These are phyloP conservation scores for Pyrochroa serraticornis DNA, from an alignment of 2,888 invertebrate species.

Conservation along the genomic window DNA sequence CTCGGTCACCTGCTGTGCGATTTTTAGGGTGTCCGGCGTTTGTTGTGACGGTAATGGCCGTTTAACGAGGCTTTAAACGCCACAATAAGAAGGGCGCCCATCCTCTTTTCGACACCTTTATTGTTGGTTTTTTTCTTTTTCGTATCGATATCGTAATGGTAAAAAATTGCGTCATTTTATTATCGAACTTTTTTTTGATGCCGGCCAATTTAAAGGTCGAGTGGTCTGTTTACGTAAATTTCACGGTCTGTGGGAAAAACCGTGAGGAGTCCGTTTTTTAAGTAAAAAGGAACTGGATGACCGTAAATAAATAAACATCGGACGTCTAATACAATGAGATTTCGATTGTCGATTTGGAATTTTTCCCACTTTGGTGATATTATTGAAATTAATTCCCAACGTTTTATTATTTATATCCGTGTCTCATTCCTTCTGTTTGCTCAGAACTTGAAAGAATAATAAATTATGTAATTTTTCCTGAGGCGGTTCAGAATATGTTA, in stretches of 20 bases:
- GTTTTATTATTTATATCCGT: too few relatives aligned
- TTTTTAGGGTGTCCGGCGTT: constrained; percentile 17
- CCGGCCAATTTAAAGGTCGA: constrained; percentile 15
- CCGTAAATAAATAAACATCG: too few relatives aligned
- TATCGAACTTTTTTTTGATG: neutral
- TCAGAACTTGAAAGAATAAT: too few relatives aligned
- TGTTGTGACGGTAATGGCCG: constrained; percentile 16
- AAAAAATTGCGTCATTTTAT: neutral
- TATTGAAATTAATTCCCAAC: too few relatives aligned
- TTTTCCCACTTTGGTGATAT: too few relatives aligned
- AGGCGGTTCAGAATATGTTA: too few relatives aligned
- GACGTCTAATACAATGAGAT: too few relatives aligned
- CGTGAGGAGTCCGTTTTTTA: too few relatives aligned
- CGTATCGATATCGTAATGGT: neutral
- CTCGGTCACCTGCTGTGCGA: constrained; percentile 15
- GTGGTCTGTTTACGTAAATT: constrained; percentile 14
- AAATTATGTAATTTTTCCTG: too few relatives aligned
- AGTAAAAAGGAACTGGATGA: too few relatives aligned
- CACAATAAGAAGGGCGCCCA: constrained; percentile 1
- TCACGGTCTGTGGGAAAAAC: constrained; percentile 26
- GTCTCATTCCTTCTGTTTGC: too few relatives aligned
- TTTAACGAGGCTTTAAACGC: constrained; percentile 18
- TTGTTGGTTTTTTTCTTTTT: constrained; percentile 4
- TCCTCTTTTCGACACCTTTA: constrained; percentile 6
- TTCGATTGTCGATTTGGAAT: too few relatives aligned